A percentile compares a stretch with the other conserved stretches of the same genome.
Conservation (phyloP, 2,888 invertebrate species). For the Athalia rosae region DNA sequence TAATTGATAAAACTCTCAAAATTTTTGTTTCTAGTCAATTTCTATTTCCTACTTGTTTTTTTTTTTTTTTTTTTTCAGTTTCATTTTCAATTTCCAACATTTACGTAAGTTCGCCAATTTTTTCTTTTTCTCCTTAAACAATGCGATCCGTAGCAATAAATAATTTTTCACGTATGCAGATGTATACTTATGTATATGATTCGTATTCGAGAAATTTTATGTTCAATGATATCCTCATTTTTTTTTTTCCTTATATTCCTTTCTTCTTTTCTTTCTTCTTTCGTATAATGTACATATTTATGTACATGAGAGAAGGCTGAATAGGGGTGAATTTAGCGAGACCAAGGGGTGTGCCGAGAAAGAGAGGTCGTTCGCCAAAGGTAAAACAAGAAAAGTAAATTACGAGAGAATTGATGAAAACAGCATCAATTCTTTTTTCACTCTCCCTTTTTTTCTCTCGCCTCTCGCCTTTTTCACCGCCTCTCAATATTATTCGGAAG, state of each 20-base stretch:
- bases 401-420: conserved; percentile 56
- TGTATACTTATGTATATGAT: too few species aligned
- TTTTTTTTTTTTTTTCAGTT: too few species aligned
- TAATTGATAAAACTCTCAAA: too few species aligned
- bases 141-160: too few species aligned
- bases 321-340: not conserved
- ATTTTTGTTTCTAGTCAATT: too few species aligned
- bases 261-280: too few species aligned
- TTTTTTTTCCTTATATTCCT: too few species aligned
- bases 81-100: not conserved
- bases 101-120: not conserved
- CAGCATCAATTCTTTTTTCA: conserved; percentile 51
- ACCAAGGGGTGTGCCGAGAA: conserved; percentile 46
- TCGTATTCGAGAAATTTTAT: conserved; percentile 12
- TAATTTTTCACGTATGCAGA: not conserved
- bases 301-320: too few species aligned
- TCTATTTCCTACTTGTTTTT: too few species aligned
- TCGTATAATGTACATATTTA: too few species aligned
- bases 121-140: not conserved
- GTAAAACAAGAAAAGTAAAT: conserved; percentile 57
- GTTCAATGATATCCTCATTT: too few species aligned
- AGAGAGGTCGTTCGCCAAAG: conserved; percentile 55
- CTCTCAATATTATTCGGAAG: not conserved
- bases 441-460: not conserved
- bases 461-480: not conserved